A percentile compares a stretch with the other conserved stretches of the same genome.
phyloP scores from a whole-genome alignment of 1,140 invertebrate genomes.

The Drosophila teissieri region DNA sequence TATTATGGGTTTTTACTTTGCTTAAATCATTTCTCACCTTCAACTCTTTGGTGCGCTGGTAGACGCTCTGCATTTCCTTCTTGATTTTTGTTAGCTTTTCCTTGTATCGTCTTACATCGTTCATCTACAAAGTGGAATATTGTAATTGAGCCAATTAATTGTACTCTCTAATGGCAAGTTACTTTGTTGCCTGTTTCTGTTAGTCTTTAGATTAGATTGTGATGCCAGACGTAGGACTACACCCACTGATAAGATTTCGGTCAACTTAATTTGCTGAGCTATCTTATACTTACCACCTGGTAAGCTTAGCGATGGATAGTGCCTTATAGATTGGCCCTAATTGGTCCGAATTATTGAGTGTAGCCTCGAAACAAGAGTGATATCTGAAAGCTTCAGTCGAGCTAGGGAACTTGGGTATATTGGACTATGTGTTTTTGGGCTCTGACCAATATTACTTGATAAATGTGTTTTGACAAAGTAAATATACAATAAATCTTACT shows the following conservation, averaged over 20 bases:
- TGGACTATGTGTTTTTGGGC: too few species aligned
- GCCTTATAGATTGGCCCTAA: slow-evolving; percentile 28
- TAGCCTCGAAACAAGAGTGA: not conserved
- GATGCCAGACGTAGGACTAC: not conserved
- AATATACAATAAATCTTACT: not conserved
- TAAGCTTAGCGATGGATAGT: slow-evolving; percentile 7
- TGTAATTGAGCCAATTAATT: slow-evolving; percentile 20
- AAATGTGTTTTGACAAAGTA: not conserved
- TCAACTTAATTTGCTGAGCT: slow-evolving; percentile 18
- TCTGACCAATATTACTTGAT: not conserved
- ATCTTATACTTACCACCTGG: too few species aligned
- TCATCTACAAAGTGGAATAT: slow-evolving; percentile 58
- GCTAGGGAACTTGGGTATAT: not conserved
- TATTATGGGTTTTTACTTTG: slow-evolving; percentile 39
- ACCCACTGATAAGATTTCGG: slow-evolving; percentile 28
- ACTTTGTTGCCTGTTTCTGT: slow-evolving; percentile 16
- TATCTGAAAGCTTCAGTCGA: not conserved
- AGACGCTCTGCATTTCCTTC: slow-evolving; percentile 79
- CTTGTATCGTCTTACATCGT: slow-evolving; percentile 70
- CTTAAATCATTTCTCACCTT: slow-evolving; percentile 62
- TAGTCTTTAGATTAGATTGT: slow-evolving; percentile 41
- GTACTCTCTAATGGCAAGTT: slow-evolving; percentile 14
- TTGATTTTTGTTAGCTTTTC: slow-evolving; percentile 79
- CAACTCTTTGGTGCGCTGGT: slow-evolving; percentile 77
- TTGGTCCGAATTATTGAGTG: slow-evolving; percentile 7